These are phyloP conservation scores for Hapalemur alaotrensis DNA, from an alignment of 2,797 vertebrate genomes.

Conservation along the genomic window DNA sequence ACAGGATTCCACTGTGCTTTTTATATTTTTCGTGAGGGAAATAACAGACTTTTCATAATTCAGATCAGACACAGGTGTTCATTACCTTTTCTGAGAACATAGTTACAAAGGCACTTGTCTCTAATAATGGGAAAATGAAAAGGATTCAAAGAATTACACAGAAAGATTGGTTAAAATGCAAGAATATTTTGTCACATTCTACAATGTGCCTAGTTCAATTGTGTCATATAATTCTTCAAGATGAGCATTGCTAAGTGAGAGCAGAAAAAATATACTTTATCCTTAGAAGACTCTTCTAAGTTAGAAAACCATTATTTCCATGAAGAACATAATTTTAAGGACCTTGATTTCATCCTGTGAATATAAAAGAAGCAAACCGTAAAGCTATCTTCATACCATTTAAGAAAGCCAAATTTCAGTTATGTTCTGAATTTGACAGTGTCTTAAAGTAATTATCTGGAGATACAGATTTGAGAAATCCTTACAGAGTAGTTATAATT, in stretches of 20 bases:
- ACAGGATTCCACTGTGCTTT: slow-evolving; percentile 18
- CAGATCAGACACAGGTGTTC: slow-evolving; percentile 49
- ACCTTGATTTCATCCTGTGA: slow-evolving; percentile 27
- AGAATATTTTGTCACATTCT: slow-evolving; percentile 37
- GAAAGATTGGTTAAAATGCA: slow-evolving; percentile 51
- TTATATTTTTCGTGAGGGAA: slow-evolving; percentile 28
- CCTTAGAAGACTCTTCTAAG: slow-evolving; percentile 2
- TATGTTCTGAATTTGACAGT: slow-evolving; percentile 4
- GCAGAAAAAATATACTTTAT: slow-evolving; percentile 7
- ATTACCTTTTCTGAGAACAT: slow-evolving; percentile 62
- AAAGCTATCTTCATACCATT: background rate
- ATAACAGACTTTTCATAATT: slow-evolving; percentile 54
- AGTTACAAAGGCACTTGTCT: slow-evolving; percentile 58
- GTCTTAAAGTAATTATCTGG: slow-evolving; percentile 50
- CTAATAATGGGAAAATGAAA: slow-evolving; percentile 60
- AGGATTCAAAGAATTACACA: slow-evolving; percentile 59
- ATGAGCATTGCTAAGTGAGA: slow-evolving; percentile 36
- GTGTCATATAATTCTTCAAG: slow-evolving; percentile 31
- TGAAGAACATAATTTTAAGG: slow-evolving; percentile 34
- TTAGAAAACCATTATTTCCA: slow-evolving; percentile 23
- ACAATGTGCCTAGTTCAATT: slow-evolving; percentile 1
- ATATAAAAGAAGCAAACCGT: slow-evolving; percentile 12
- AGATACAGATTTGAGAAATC: slow-evolving; percentile 12
- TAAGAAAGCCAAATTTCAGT: slow-evolving; percentile 15
- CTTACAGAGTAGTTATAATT: slow-evolving; percentile 44